Evolutionary conservation across 2,797 vertebrate genomes (phyloP), one percentile per base, ranked within the genome.

Genomic region (Sebastes diploproa): DNA sequence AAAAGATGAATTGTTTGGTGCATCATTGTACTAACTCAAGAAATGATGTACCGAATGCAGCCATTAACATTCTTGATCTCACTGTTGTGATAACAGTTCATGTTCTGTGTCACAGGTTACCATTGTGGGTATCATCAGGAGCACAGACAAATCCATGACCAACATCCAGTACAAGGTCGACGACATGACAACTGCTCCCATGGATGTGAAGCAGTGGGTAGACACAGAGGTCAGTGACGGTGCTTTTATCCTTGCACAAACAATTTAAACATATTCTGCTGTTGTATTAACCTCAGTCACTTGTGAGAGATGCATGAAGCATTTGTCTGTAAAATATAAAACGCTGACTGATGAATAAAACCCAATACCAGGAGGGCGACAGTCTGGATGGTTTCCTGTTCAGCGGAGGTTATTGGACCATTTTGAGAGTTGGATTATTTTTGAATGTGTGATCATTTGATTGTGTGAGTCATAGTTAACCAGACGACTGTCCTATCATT

Each of bases 111-210:
- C 20, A 3, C 74, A 99, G 98, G 96, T 99, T 22, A 97, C 96
- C n/a, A 82, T 99, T 0, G 93, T 98, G 82, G 98, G 98, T 0
- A 82, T 99, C 65, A 96, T 99, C 58, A 95, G 97, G 88, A 97
- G 96, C 80, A 97, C 96, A 0, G 98, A 99, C 90, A 99, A 99
- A 71, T 97, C 98, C 8, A 97, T 98, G 55, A 99, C 98, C 20
- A 99, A 99, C 86, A 97, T 99, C 69, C 96, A 98, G 73, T 99
- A 99, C 91, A 99, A 98, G 85, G 95, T 99, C 36, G 98, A 99
- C 18, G 98, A 99, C 88, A 99, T 99, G 98, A 98, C 98, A 0
- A 94, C 94, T 0, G 95, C 96, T 1, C 98, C 98, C 0, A 97
- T 99, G 97, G 98, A 99, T 0, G 96, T 99, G 52, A 96, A 98